Percentiles rank a stretch among this genome's conserved stretches.
Evolutionary conservation across 2,797 vertebrate genomes (phyloP).

Genomic region (Pelodytes ibericus): DNA sequence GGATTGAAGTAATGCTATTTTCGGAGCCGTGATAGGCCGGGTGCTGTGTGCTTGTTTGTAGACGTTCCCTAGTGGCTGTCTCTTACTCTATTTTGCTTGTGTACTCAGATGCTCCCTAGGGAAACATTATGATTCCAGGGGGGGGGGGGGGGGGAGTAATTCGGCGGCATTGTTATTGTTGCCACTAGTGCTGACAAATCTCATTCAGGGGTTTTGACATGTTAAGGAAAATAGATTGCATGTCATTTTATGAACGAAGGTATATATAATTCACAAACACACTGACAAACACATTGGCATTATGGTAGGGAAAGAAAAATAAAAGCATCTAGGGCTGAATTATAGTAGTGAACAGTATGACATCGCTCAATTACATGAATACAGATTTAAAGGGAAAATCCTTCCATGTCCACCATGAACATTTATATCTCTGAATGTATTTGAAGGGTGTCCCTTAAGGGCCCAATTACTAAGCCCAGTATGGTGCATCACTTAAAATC

Average conservation of each 20-base stretch:
- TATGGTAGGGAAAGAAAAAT: slow-evolving; percentile 8
- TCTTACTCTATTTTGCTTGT: slow-evolving; percentile 28
- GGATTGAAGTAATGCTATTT: slow-evolving; percentile 32
- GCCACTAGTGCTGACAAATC: slow-evolving; percentile 29
- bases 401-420: not conserved
- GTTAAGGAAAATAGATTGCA: slow-evolving; percentile 12
- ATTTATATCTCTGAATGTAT: not conserved
- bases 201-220: slow-evolving; percentile 14
- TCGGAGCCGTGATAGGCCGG: slow-evolving; percentile 24
- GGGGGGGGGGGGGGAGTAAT: slow-evolving; percentile 5
- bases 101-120: slow-evolving; percentile 11
- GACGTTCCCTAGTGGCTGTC: slow-evolving; percentile 51
- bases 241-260: slow-evolving; percentile 20
- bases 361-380: slow-evolving; percentile 16
- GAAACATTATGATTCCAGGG: slow-evolving; percentile 20
- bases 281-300: too few species aligned
- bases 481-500: not conserved
- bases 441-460: not conserved
- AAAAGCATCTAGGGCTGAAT: slow-evolving; percentile 1
- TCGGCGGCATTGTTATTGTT: slow-evolving; percentile 36
- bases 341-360: slow-evolving; percentile 7
- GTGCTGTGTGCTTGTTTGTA: slow-evolving; percentile 31
- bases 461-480: not conserved
- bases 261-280: slow-evolving; percentile 22
- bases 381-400: not conserved